These are phyloP conservation scores for Agrilus cyanescens DNA, from an alignment of 2,888 invertebrate species.

Conservation along the genomic window DNA sequence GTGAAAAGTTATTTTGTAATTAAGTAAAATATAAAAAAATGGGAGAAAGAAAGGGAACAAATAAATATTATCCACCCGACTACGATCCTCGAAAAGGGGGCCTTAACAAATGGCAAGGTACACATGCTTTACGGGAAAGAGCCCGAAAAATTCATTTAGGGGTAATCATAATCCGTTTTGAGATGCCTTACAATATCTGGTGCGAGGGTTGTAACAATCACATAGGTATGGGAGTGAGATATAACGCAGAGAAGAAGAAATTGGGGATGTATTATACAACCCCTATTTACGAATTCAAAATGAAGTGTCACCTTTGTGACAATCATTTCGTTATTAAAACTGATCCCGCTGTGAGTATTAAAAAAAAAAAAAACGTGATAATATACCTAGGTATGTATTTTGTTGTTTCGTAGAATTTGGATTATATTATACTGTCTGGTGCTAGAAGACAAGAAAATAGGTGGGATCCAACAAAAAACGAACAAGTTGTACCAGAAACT, in stretches of 20 bases:
- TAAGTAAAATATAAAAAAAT: conserved; percentile 37
- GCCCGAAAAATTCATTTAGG: conserved; percentile 93
- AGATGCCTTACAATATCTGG: conserved; percentile 99
- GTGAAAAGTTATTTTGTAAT: too few species aligned
- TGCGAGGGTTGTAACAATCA: conserved; percentile 97
- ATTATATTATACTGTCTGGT: conserved; percentile 90
- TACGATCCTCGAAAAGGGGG: conserved; percentile 93
- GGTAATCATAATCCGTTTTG: conserved; percentile 92
- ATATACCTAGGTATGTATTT: conserved; percentile 2
- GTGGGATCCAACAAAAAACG: conserved; percentile 96
- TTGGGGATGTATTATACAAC: conserved; percentile 97
- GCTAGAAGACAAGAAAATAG: conserved; percentile 93
- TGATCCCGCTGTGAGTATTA: conserved; percentile 75
- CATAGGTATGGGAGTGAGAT: conserved; percentile 98
- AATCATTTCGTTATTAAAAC: conserved; percentile 97
- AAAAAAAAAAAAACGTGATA: neutral
- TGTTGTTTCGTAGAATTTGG: conserved; percentile 63
- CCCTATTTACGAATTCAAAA: conserved; percentile 93
- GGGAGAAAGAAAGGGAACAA: conserved; percentile 98
- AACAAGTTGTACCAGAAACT: conserved; percentile 84
- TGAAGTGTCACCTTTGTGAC: conserved; percentile 98
- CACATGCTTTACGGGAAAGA: conserved; percentile 91
- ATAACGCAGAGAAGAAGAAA: conserved; percentile 88
- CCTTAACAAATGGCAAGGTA: conserved; percentile 85
- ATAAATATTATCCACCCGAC: conserved; percentile 97